phyloP scores from a whole-genome alignment of 1,140 invertebrate genomes.

The Telenomus remus region DNA sequence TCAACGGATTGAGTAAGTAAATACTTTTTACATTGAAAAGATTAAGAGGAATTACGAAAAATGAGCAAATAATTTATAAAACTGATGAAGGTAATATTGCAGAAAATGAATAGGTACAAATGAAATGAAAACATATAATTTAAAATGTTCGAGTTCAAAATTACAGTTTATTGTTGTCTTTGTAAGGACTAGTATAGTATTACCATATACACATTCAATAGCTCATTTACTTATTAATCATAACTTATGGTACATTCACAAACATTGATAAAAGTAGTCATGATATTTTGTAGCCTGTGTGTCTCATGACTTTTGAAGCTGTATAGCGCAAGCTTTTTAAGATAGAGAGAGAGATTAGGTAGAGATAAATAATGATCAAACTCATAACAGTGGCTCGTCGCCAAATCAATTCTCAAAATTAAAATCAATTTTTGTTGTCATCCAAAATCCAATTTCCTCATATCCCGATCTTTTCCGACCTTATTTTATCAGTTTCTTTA shows the following conservation, averaged over 20 bases:
- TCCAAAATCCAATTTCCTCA: slow-evolving; percentile 10
- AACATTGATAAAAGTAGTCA: slow-evolving; percentile 75
- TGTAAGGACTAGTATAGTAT: slow-evolving; percentile 75
- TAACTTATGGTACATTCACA: slow-evolving; percentile 75
- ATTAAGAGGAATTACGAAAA: too few species aligned
- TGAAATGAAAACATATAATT: too few species aligned
- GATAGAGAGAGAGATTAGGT: slow-evolving; percentile 54
- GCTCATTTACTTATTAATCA: slow-evolving; percentile 73
- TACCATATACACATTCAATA: slow-evolving; percentile 76
- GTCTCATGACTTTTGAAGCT: slow-evolving; percentile 72
- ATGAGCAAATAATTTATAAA: too few species aligned
- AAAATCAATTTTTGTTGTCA: neutral
- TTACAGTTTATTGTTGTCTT: slow-evolving; percentile 75
- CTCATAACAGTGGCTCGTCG: slow-evolving; percentile 58
- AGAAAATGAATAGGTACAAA: too few species aligned
- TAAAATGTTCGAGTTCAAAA: slow-evolving; percentile 71
- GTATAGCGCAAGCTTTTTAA: slow-evolving; percentile 72
- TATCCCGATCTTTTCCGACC: neutral
- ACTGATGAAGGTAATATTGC: too few species aligned
- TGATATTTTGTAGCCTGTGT: slow-evolving; percentile 71
- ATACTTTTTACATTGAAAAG: too few species aligned
- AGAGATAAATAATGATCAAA: slow-evolving; percentile 54
- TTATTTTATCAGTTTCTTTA: neutral
- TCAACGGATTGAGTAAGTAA: too few species aligned
- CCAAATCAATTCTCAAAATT: slow-evolving; percentile 23